Evolutionary conservation across 2,797 vertebrate species (phyloP).

Genomic region (Choloepus didactylus): DNA sequence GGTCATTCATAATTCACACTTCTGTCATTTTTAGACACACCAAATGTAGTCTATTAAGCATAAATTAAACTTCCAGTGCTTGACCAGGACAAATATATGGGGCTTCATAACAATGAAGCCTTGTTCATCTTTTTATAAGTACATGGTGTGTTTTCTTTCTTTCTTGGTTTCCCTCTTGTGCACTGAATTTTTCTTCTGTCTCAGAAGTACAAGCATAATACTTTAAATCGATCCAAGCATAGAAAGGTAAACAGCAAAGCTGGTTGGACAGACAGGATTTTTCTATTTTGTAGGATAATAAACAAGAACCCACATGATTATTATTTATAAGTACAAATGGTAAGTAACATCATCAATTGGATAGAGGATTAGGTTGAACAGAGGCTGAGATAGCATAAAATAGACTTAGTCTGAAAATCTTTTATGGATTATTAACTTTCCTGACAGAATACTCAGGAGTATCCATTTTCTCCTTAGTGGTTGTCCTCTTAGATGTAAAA

Average conservation of each 20-base stretch:
- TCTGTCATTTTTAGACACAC: conserved; percentile 90
- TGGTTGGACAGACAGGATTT: conserved; percentile 15
- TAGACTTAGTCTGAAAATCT: conserved; percentile 49
- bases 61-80: conserved; percentile 91
- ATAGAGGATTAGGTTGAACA: conserved; percentile 62
- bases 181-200: conserved; percentile 74
- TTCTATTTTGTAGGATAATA: conserved; percentile 70
- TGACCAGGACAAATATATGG: conserved; percentile 89
- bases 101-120: conserved; percentile 88
- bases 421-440: conserved; percentile 72
- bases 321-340: conserved; percentile 54
- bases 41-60: conserved; percentile 90
- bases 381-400: conserved; percentile 49
- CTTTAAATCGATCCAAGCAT: conserved; percentile 70
- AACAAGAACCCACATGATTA: conserved; percentile 40
- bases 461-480: not conserved
- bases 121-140: conserved; percentile 87
- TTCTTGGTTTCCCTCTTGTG: conserved; percentile 68
- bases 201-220: conserved; percentile 79
- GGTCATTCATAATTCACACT: conserved; percentile 91
- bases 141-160: conserved; percentile 81
- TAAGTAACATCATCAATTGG: not conserved
- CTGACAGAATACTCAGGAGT: not conserved
- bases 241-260: not conserved
- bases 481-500: not conserved